Evolutionary conservation across 2,888 invertebrate genomes (phyloP), one percentile per base, ranked within the genome.

Genomic region (Meiosimyza decipiens): DNA sequence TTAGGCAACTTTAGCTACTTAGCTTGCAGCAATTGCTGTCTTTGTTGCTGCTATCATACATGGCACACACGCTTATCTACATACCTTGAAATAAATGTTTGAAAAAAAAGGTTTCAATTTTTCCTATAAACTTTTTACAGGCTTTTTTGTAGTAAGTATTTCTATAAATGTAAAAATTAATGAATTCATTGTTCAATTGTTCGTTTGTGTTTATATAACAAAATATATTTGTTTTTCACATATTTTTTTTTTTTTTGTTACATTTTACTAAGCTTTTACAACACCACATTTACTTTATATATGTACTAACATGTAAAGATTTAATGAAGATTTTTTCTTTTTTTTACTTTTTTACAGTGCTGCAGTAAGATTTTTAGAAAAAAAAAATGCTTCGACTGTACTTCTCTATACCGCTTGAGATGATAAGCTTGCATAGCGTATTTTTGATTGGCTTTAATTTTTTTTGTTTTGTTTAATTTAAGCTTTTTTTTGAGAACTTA

Each of bases 61-160:
- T 40, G 40, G 40, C 9, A 40, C 1, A 40, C 6, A 40, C 40
- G 9, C 40, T 9, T 40, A 40, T 9, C 6, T 40, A 40, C 40
- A 6, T 40, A 40, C 40, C 40, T 40, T 40, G 6, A 49, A 49
- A 12, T 63, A 49, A 47, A 63, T 63, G 47, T 62, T 63, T 40
- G 40, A 40, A 40, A 40, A 40, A 9, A 52, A 51, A 52, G 54
- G 40, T 50, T 47, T 18, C 51, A 54, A 16, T 40, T 54, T 62
- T 63, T 55, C 55, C 55, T 67, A 40, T 55, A 16, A 54, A 77
- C 74, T 79, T 77, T 79, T 83, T 83, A 77, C 85, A 84, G 85
- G 83, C 84, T 84, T 84, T 80, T 82, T 81, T 84, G 84, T 84
- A 84, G 80, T 83, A 80, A 80, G 80, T 80, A 80, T 79, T 76